Percentiles rank a stretch among this genome's conserved stretches.
Evolutionary conservation across 2,888 invertebrate species (phyloP).

Genomic region (Synanthedon myopaeformis): DNA sequence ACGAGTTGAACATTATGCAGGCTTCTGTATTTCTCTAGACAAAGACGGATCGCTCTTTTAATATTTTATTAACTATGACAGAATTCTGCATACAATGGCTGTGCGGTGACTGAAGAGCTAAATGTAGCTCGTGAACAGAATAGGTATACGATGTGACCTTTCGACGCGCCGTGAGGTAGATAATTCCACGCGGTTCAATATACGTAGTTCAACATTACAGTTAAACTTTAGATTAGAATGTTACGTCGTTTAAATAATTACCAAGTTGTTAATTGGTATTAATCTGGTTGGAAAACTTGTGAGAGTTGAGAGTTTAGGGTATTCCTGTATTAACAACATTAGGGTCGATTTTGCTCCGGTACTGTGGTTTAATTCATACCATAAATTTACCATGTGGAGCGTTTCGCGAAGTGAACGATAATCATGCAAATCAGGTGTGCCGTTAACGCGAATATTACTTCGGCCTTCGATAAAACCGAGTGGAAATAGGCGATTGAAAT

Average conservation of each 20-base stretch:
- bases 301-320: not conserved
- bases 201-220: not conserved
- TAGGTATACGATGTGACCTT: too few relatives aligned
- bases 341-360: constrained; percentile 10
- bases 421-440: constrained; percentile 31
- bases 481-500: constrained; percentile 12
- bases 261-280: not conserved
- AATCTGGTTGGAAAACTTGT: not conserved
- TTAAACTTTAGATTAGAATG: not conserved
- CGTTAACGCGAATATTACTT: constrained; percentile 10
- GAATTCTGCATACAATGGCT: too few relatives aligned
- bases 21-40: too few relatives aligned
- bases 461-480: constrained; percentile 14
- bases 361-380: constrained; percentile 7
- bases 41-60: too few relatives aligned
- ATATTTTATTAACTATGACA: too few relatives aligned
- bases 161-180: too few relatives aligned
- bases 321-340: constrained; percentile 8
- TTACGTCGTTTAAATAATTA: not conserved
- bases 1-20: too few relatives aligned
- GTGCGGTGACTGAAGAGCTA: too few relatives aligned
- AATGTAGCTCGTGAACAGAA: too few relatives aligned
- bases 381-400: constrained; percentile 18
- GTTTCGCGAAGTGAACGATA: constrained; percentile 25
- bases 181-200: too few relatives aligned